These are phyloP conservation scores for Tarsius wallacei DNA, from an alignment of 2,797 vertebrate genomes.

Conservation along the genomic window DNA sequence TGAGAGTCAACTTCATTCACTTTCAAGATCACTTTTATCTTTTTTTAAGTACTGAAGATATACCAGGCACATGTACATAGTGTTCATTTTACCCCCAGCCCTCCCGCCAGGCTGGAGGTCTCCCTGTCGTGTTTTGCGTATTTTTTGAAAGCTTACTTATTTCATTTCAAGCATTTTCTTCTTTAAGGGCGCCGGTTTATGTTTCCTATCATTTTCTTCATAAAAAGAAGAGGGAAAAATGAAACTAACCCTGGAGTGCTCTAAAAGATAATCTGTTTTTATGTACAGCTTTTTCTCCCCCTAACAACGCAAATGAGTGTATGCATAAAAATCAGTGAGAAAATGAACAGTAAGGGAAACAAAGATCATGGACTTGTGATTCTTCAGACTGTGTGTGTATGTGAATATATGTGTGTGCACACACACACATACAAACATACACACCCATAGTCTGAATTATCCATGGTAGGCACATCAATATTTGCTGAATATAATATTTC, in stretches of 20 bases:
- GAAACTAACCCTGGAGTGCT: conserved; percentile 89
- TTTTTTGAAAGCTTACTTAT: conserved; percentile 78
- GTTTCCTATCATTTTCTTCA: conserved; percentile 87
- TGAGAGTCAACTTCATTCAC: conserved; percentile 91
- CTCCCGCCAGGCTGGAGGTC: conserved; percentile 75
- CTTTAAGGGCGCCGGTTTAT: conserved; percentile 88
- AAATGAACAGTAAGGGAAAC: conserved; percentile 86
- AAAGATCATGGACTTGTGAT: conserved; percentile 75
- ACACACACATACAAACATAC: no score
- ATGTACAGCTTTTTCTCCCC: conserved; percentile 88
- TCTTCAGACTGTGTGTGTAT: background rate
- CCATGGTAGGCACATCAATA: background rate
- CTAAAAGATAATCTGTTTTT: conserved; percentile 91
- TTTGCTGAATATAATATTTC: background rate
- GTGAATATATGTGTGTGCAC: accelerated
- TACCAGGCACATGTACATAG: background rate
- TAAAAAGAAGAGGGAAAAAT: conserved; percentile 47
- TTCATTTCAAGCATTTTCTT: conserved; percentile 88
- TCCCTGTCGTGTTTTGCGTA: conserved; percentile 66
- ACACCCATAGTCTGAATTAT: background rate
- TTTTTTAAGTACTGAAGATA: conserved; percentile 85
- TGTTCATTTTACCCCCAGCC: conserved; percentile 55
- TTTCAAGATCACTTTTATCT: conserved; percentile 92
- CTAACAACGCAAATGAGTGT: conserved; percentile 89
- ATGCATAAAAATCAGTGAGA: conserved; percentile 89